A percentile compares a stretch with the other conserved stretches of the same genome.
Evolutionary conservation across 2,797 vertebrate species (phyloP).

Genomic region (Scyliorhinus canicula): DNA sequence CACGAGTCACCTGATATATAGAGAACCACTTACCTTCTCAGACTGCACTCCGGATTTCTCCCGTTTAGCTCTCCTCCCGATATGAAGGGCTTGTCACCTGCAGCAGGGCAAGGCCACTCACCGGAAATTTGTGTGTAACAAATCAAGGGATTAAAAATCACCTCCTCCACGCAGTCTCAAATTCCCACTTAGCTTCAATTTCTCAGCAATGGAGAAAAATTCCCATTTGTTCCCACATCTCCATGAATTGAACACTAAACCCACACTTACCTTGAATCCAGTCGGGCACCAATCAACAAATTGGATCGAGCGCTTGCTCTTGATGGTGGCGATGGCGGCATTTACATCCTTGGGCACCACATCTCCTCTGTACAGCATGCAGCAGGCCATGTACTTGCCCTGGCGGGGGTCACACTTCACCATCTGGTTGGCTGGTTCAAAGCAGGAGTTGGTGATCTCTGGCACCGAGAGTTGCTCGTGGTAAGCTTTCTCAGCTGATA

Average conservation of each 20-base stretch:
- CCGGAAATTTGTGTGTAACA: too few relatives aligned
- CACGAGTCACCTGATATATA: too few relatives aligned
- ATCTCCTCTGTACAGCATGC: constrained; percentile 19
- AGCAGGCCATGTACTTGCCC: constrained; percentile 63
- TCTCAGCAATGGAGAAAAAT: too few relatives aligned
- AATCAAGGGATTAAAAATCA: too few relatives aligned
- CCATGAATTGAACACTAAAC: not conserved
- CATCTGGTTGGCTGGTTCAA: constrained; percentile 62
- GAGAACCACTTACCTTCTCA: too few relatives aligned
- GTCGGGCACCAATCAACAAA: constrained; percentile 32
- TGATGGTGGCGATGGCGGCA: not conserved
- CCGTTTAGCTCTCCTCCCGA: too few relatives aligned
- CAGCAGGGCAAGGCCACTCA: too few relatives aligned
- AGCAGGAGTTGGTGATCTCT: constrained; percentile 60
- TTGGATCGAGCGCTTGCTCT: not conserved
- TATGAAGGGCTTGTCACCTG: too few relatives aligned
- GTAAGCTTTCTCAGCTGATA: constrained; percentile 58
- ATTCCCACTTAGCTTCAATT: too few relatives aligned
- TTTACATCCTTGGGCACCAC: not conserved
- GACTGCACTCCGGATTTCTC: too few relatives aligned
- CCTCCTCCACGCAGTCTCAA: too few relatives aligned
- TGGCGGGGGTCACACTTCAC: constrained; percentile 61
- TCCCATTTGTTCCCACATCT: too few relatives aligned
- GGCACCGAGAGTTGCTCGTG: constrained; percentile 58
- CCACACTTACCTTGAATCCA: not conserved